A percentile compares a stretch with the other conserved stretches of the same genome.
Evolutionary conservation across 2,888 invertebrate genomes (phyloP).

Genomic region (Cosmia trapezina): DNA sequence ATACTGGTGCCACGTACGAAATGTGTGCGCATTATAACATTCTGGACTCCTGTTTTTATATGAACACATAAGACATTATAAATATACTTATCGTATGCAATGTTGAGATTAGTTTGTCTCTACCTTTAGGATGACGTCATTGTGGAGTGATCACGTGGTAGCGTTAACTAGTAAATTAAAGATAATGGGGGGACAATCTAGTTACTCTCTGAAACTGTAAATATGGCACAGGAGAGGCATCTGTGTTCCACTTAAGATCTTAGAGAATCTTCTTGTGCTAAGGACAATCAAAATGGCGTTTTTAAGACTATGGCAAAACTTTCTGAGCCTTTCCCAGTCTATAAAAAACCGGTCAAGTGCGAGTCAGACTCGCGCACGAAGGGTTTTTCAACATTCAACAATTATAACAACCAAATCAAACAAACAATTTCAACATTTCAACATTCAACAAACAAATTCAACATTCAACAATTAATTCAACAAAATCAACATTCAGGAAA

Average conservation of each 20-base stretch:
- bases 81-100: background rate
- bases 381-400: too few relatives aligned
- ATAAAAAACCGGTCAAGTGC: too few relatives aligned
- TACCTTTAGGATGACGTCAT: background rate
- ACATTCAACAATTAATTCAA: too few relatives aligned
- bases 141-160: background rate
- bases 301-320: background rate
- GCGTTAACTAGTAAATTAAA: background rate
- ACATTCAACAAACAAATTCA: too few relatives aligned
- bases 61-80: background rate
- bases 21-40: background rate
- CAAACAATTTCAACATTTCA: too few relatives aligned
- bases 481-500: too few relatives aligned
- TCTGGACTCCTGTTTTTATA: background rate
- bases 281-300: too few relatives aligned
- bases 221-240: background rate
- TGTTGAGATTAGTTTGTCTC: background rate
- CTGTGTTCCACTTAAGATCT: background rate
- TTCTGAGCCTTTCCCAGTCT: too few relatives aligned
- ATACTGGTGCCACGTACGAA: background rate
- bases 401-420: too few relatives aligned
- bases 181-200: background rate
- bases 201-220: background rate
- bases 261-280: background rate
- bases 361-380: too few relatives aligned